phyloP scores from a whole-genome alignment of 2,113 vertebrate species.

The Ceuthmochares aereus region DNA sequence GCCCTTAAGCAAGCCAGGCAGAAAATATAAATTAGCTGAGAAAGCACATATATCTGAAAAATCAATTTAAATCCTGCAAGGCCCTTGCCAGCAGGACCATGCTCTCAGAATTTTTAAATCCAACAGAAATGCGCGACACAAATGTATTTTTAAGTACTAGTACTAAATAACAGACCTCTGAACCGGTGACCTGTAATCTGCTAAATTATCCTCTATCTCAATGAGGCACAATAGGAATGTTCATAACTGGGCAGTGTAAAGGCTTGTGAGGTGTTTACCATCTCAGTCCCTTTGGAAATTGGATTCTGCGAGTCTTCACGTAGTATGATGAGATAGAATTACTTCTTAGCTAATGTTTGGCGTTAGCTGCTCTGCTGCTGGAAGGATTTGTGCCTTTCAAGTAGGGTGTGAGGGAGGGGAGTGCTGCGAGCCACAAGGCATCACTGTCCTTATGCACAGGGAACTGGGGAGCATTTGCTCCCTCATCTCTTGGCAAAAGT shows the following conservation, averaged over 20 bases:
- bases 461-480: background rate
- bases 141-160: slow-evolving; percentile 8
- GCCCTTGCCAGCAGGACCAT: background rate
- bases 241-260: background rate
- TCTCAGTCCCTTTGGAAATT: background rate
- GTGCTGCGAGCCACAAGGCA: background rate
- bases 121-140: background rate
- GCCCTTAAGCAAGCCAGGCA: slow-evolving; percentile 42
- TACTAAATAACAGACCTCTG: slow-evolving; percentile 12
- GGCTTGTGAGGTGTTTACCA: background rate
- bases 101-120: background rate
- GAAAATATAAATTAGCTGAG: slow-evolving; percentile 46
- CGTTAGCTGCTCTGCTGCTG: background rate
- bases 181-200: background rate
- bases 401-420: background rate
- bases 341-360: background rate
- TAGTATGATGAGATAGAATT: background rate
- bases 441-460: background rate
- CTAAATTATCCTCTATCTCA: background rate
- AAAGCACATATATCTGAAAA: slow-evolving; percentile 27
- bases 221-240: background rate
- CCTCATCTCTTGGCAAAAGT: background rate
- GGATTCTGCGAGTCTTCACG: background rate
- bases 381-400: background rate
- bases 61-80: background rate